Conservation (phyloP, 2,888 invertebrate species). For the Sphaerophoria taeniata region DNA sequence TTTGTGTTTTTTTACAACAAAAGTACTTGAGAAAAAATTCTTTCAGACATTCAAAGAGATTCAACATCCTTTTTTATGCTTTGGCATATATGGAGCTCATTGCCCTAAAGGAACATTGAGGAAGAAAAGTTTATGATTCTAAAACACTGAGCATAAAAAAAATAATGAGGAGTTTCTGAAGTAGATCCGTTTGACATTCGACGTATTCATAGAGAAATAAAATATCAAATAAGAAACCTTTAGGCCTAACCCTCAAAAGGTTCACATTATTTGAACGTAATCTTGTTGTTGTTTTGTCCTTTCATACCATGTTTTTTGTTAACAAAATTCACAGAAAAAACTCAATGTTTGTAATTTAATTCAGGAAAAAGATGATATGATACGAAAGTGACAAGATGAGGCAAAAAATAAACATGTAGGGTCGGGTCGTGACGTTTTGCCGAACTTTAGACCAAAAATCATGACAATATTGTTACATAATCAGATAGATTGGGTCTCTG, state of each 20-base stretch:
- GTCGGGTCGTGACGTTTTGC: slow-evolving; percentile 48
- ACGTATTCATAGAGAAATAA: slow-evolving; percentile 62
- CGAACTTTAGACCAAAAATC: slow-evolving; percentile 19
- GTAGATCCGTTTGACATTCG: slow-evolving; percentile 32
- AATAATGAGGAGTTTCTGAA: slow-evolving; percentile 35
- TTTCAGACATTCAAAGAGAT: slow-evolving; percentile 58
- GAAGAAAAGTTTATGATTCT: slow-evolving; percentile 19
- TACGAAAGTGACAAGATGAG: slow-evolving; percentile 43
- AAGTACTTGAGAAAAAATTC: slow-evolving; percentile 24
- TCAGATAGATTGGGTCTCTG: too few relatives aligned
- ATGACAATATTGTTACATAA: too few relatives aligned
- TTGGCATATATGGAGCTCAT: slow-evolving; percentile 45
- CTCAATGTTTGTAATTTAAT: slow-evolving; percentile 65
- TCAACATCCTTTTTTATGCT: slow-evolving; percentile 51
- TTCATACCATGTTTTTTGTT: background rate
- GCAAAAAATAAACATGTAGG: background rate
- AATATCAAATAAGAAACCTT: slow-evolving; percentile 59
- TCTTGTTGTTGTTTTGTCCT: slow-evolving; percentile 49
- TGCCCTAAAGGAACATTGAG: slow-evolving; percentile 43
- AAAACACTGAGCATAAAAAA: slow-evolving; percentile 16
- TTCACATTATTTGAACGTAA: slow-evolving; percentile 45
- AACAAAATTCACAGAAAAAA: background rate
- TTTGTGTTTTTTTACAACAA: background rate
- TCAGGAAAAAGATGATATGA: slow-evolving; percentile 62
- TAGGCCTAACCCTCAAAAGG: slow-evolving; percentile 35